These are phyloP conservation scores for Kryphioiulus occultus DNA, from an alignment of 2,888 invertebrate genomes.

Conservation along the genomic window DNA sequence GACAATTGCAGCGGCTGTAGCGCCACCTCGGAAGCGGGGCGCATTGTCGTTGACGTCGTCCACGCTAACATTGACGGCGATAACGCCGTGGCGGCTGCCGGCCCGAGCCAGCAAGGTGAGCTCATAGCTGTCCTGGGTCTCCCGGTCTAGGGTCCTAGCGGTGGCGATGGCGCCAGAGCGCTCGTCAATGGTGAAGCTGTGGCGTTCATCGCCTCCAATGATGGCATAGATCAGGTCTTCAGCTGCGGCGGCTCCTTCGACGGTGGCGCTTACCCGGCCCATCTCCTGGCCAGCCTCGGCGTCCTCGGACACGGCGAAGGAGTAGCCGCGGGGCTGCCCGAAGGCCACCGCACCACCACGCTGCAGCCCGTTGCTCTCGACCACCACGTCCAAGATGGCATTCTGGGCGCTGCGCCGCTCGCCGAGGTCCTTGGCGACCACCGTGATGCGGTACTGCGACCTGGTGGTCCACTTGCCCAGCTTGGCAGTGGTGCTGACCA, in stretches of 20 bases:
- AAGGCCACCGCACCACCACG: constrained; percentile 72
- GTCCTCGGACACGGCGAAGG: constrained; percentile 85
- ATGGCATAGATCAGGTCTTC: constrained; percentile 74
- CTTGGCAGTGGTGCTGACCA: constrained; percentile 73
- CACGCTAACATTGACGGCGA: constrained; percentile 80
- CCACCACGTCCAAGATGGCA: constrained; percentile 70
- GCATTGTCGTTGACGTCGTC: constrained; percentile 91
- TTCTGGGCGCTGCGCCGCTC: constrained; percentile 76
- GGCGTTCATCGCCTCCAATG: constrained; percentile 78
- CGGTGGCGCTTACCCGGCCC: constrained; percentile 72
- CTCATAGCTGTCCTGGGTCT: constrained; percentile 77
- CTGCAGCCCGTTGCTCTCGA: constrained; percentile 54
- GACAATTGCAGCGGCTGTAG: constrained; percentile 79
- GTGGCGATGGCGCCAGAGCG: constrained; percentile 80
- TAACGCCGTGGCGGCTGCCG: constrained; percentile 78
- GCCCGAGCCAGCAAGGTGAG: constrained; percentile 81
- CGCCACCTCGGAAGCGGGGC: constrained; percentile 77
- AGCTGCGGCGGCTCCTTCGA: constrained; percentile 54
- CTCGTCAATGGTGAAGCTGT: constrained; percentile 81
- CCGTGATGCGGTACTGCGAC: constrained; percentile 72
- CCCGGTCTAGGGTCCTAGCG: constrained; percentile 81
- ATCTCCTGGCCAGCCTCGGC: constrained; percentile 77
- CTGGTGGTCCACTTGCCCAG: constrained; percentile 68
- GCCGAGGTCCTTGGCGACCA: constrained; percentile 81
- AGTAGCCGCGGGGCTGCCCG: constrained; percentile 74